Conservation (phyloP, 2,113 vertebrate species). For the Balaeniceps rex region DNA sequence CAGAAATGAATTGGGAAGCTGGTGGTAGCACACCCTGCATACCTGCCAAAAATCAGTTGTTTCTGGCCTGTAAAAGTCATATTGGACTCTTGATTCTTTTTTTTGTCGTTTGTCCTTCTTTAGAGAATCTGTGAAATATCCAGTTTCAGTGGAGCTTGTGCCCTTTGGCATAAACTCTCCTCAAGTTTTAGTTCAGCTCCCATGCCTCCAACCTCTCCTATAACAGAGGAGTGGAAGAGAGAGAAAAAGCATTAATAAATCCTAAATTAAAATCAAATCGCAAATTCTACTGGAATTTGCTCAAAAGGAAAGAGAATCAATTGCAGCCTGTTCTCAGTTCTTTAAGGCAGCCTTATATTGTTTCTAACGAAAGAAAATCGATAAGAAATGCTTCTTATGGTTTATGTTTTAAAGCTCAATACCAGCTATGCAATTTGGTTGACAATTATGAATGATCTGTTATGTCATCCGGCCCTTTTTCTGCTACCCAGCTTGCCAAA, state of each 20-base stretch:
- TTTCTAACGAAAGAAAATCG: constrained; percentile 82
- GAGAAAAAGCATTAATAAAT: constrained; percentile 44
- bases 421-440: constrained; percentile 83
- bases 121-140: not conserved
- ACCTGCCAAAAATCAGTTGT: not conserved
- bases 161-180: not conserved
- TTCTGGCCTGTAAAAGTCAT: not conserved
- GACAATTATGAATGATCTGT: constrained; percentile 88
- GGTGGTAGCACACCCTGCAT: not conserved
- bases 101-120: not conserved
- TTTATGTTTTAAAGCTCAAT: constrained; percentile 82
- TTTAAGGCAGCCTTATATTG: constrained; percentile 75
- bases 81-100: not conserved
- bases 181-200: not conserved
- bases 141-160: not conserved
- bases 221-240: not conserved
- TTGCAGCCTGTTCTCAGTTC: constrained; percentile 73
- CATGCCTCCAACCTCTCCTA: not conserved
- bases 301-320: constrained; percentile 77
- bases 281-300: constrained; percentile 66
- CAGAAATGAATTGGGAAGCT: not conserved
- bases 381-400: constrained; percentile 82
- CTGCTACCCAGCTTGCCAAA: constrained; percentile 55
- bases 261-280: constrained; percentile 49
- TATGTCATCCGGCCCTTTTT: constrained; percentile 66